Evolutionary conservation across 1,140 invertebrate species (phyloP).

Genomic region (Charaxes varanes): DNA sequence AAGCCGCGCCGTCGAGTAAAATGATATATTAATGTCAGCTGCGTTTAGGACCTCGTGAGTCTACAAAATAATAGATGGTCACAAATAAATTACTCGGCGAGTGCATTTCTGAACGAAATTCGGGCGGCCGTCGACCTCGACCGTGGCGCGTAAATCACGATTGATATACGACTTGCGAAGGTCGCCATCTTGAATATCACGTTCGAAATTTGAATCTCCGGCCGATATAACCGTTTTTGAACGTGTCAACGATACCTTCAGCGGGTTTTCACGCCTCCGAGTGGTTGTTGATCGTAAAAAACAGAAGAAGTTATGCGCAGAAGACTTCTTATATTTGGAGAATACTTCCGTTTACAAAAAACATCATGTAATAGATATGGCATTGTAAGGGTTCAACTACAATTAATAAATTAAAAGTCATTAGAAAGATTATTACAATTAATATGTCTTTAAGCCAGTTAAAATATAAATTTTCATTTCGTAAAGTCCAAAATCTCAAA

Average conservation of each 20-base stretch:
- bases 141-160: conserved; percentile 68
- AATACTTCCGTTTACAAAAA: no score
- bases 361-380: no score
- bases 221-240: conserved; percentile 44
- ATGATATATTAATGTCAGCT: conserved; percentile 74
- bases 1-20: conserved; percentile 60
- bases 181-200: conserved; percentile 67
- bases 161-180: conserved; percentile 65
- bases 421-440: no score
- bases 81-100: conserved; percentile 70
- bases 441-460: no score
- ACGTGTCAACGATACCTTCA: conserved; percentile 47
- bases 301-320: conserved; percentile 26
- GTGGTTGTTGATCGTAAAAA: conserved; percentile 34
- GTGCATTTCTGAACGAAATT: conserved; percentile 72
- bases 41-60: conserved; percentile 72
- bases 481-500: no score
- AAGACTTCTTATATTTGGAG: conserved; percentile 20
- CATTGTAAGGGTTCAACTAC: no score
- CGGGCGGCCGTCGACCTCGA: conserved; percentile 68
- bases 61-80: conserved; percentile 73
- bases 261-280: conserved; percentile 36
- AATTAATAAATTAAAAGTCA: no score
- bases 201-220: conserved; percentile 66
- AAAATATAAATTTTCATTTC: no score